Percentiles rank a stretch among this genome's conserved stretches.
Evolutionary conservation across 2,797 vertebrate species (phyloP).

Genomic region (Triplophysa bombifrons): DNA sequence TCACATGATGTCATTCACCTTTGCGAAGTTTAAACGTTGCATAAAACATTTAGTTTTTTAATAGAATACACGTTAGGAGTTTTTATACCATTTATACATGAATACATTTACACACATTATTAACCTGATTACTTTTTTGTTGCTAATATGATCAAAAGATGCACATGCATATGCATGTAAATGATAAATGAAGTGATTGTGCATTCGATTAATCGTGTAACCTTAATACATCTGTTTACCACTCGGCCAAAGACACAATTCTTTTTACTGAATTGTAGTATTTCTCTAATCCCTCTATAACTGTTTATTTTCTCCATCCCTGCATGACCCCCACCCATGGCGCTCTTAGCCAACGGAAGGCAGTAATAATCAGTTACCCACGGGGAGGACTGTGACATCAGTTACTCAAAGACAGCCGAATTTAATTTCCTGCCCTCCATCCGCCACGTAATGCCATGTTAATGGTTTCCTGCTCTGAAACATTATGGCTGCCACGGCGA

Average conservation of each 20-base stretch:
- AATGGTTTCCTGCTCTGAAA: conserved; percentile 80
- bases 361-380: conserved; percentile 71
- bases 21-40: not conserved
- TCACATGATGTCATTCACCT: not conserved
- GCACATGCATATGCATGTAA: no score
- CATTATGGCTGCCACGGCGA: conserved; percentile 65
- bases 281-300: not conserved
- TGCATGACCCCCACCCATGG: conserved; percentile 33
- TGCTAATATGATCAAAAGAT: no score
- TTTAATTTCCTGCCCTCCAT: conserved; percentile 81
- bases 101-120: no score
- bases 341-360: conserved; percentile 61
- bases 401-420: conserved; percentile 71
- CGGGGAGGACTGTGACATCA: conserved; percentile 73
- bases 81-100: no score
- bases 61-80: no score
- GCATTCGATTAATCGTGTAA: not conserved
- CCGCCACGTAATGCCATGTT: conserved; percentile 76
- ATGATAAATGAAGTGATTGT: not conserved
- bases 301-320: not conserved
- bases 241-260: not conserved
- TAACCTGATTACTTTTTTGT: no score
- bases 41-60: no score
- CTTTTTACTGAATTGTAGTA: not conserved
- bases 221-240: not conserved